Conservation (phyloP, 2,797 vertebrate genomes). For the Myotis findleyi region DNA sequence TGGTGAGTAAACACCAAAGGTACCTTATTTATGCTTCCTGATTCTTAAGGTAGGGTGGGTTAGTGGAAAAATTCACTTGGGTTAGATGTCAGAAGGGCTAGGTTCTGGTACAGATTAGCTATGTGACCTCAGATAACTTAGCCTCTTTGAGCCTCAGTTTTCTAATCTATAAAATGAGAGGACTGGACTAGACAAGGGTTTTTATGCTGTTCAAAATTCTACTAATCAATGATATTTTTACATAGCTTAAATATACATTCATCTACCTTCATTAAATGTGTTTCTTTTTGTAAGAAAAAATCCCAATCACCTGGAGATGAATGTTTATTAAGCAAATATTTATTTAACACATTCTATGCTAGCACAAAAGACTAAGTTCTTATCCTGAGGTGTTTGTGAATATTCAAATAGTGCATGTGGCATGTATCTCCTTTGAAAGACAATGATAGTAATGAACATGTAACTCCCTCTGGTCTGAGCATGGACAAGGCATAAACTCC, state of each 20-base stretch:
- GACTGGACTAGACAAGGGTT: neutral
- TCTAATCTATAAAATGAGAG: slow-evolving; percentile 47
- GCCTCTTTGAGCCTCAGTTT: neutral
- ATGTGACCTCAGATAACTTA: slow-evolving; percentile 47
- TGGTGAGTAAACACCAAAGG: slow-evolving; percentile 62
- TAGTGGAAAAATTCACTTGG: slow-evolving; percentile 51
- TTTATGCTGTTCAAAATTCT: neutral
- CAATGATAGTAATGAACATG: neutral
- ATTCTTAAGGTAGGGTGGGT: slow-evolving; percentile 55
- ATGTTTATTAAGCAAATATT: neutral
- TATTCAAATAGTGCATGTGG: neutral
- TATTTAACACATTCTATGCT: neutral
- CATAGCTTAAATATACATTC: neutral
- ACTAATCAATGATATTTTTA: neutral
- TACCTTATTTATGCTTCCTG: slow-evolving; percentile 72
- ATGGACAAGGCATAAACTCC: neutral
- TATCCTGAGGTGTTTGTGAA: neutral
- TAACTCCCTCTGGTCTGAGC: neutral
- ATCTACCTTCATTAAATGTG: neutral
- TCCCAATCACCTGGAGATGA: neutral
- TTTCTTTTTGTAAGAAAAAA: neutral
- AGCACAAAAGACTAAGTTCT: neutral
- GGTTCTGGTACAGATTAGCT: slow-evolving; percentile 34
- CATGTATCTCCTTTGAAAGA: neutral
- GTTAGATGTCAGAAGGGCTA: slow-evolving; percentile 30